Conservation (phyloP, 1,140 invertebrate genomes). For the Andrena cerasifolii region DNA sequence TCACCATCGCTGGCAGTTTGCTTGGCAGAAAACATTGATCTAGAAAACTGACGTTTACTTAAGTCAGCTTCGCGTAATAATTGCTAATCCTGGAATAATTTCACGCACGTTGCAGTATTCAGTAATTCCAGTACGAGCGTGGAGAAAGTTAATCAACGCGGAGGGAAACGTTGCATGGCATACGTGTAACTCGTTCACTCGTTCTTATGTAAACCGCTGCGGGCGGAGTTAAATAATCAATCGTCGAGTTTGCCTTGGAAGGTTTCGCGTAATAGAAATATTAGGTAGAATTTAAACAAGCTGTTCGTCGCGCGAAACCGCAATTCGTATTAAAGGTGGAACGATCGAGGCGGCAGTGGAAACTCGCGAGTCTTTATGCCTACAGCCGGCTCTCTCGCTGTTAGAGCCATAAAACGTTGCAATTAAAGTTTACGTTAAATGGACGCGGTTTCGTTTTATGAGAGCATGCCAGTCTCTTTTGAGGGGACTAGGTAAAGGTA, state of each 20-base stretch:
- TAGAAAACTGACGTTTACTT: no score
- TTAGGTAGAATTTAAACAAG: neutral
- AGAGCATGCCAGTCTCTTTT: slow-evolving; percentile 8
- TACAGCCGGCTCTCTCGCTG: neutral
- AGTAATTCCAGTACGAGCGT: neutral
- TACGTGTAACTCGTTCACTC: no score
- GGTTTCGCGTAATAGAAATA: neutral
- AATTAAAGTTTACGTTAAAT: slow-evolving; percentile 23
- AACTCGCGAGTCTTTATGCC: neutral
- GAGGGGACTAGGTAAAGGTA: neutral
- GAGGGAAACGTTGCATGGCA: neutral
- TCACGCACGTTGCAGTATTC: no score
- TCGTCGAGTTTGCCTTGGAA: no score
- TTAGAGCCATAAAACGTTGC: neutral
- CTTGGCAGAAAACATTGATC: no score
- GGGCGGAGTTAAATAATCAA: no score
- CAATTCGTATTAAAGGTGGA: neutral
- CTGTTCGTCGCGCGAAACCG: neutral
- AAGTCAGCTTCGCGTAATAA: no score
- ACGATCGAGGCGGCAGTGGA: neutral
- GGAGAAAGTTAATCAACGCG: neutral
- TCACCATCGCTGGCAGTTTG: no score
- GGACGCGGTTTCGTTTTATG: slow-evolving; percentile 14
- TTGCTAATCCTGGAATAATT: no score
- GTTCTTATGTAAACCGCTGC: no score